Evolutionary conservation across 2,797 vertebrate genomes (phyloP), one percentile per base, ranked within the genome.

Genomic region (Oreortyx pictus): DNA sequence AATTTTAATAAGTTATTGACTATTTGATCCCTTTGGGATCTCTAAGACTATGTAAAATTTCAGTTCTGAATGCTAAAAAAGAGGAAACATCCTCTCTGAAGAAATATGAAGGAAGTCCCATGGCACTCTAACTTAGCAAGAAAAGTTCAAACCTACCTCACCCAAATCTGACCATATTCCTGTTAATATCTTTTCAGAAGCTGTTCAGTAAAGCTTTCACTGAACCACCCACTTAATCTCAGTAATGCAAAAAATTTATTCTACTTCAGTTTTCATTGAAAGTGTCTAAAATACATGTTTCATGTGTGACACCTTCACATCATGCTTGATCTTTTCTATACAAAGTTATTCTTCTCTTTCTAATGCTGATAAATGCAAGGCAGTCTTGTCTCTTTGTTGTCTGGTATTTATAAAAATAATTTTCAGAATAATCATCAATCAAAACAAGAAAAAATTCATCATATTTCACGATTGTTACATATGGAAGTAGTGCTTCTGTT

Each of bases 351-450:
- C 80, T 86, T 83, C 90, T 65, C 37, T 68, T 94, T 88, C 68
- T 68, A 72, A 86, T 83, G 75, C 43, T 92, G 61, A 93, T 90
- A 94, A 43, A 88, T 50, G 37, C 29, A 81, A 91, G 68, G 15
- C 41, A 88, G 18, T 49, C 77, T 83, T 90, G 52, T 81, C 18
- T 72, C 19, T 68, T 70, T 80, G 6, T 41, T 66, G 49, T 65
- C 56, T 35, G 62, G 20, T 16, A 83, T 76, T 82, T 67, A 39
- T 37, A 49, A 43, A 41, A 72, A 73, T 81, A 67, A 64, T 84
- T 71, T 82, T 44, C 62, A 64, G 33, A 61, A 77, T 20, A 90
- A 74, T 20, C 9, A 76, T 1, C 3, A 23, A 71, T 49, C 33
- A 86, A 72, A 70, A 66, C 3, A 27, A 77, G 84, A 78, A 6